Evolutionary conservation across 1,140 invertebrate genomes (phyloP).

Genomic region (Drosophila subpulchrella): DNA sequence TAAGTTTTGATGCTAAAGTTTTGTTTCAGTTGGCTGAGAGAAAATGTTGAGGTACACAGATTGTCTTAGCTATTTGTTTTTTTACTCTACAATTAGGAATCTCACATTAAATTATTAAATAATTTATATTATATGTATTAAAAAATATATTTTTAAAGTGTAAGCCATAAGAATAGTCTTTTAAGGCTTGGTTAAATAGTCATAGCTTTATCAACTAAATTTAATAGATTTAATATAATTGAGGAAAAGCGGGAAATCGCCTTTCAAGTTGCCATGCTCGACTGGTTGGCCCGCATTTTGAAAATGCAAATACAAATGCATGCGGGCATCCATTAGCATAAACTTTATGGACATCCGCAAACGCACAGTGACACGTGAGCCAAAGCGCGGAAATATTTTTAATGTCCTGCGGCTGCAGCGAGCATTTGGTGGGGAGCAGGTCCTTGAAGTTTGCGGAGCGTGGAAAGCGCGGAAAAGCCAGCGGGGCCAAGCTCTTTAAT

Average conservation of each 20-base stretch:
- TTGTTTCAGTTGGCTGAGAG: neutral
- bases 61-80: neutral
- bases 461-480: constrained; percentile 11
- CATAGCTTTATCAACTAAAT: no score
- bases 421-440: constrained; percentile 14
- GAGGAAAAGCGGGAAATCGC: neutral
- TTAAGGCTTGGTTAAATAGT: no score
- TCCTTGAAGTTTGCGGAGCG: constrained; percentile 7
- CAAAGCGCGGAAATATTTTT: constrained; percentile 32
- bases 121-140: neutral
- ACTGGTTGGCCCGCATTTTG: constrained; percentile 29
- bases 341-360: constrained; percentile 38
- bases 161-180: no score
- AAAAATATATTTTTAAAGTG: neutral
- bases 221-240: constrained; percentile 7
- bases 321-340: constrained; percentile 55
- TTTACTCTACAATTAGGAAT: neutral
- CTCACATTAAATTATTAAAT: no score
- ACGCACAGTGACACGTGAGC: constrained; percentile 2
- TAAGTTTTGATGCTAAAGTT: neutral
- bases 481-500: constrained; percentile 46
- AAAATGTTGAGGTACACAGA: neutral
- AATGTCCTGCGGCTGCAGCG: constrained; percentile 39
- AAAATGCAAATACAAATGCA: constrained; percentile 40
- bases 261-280: constrained; percentile 17